phyloP scores from a whole-genome alignment of 2,888 invertebrate species.

The Spilarctia lutea region DNA sequence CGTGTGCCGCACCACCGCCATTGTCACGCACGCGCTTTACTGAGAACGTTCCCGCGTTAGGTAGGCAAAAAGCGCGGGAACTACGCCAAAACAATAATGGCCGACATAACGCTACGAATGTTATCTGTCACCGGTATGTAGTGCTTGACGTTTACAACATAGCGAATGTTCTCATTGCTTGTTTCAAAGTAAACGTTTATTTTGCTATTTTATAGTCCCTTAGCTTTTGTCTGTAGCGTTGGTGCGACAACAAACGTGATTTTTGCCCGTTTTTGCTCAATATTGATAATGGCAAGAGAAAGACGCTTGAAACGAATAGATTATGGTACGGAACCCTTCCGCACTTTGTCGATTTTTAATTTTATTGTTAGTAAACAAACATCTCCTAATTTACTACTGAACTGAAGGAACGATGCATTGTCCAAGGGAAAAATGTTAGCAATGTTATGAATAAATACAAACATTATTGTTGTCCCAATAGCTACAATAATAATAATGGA shows the following conservation, averaged over 20 bases:
- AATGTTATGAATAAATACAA: background rate
- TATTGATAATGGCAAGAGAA: too few relatives aligned
- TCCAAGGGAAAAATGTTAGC: background rate
- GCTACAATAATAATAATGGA: background rate
- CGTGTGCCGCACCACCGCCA: slow-evolving; percentile 67
- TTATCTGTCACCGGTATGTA: slow-evolving; percentile 71
- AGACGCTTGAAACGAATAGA: too few relatives aligned
- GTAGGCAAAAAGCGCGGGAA: slow-evolving; percentile 85
- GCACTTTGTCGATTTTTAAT: too few relatives aligned
- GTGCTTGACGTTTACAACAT: slow-evolving; percentile 70
- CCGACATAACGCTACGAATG: slow-evolving; percentile 84
- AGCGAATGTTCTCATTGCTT: slow-evolving; percentile 76
- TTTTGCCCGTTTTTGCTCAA: too few relatives aligned
- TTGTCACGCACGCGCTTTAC: slow-evolving; percentile 83
- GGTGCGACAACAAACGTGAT: too few relatives aligned
- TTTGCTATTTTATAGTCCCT: background rate
- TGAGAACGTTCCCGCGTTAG: slow-evolving; percentile 85
- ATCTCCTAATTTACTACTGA: background rate
- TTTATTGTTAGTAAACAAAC: background rate
- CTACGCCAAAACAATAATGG: slow-evolving; percentile 78
- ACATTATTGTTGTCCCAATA: background rate
- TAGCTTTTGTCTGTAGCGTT: background rate
- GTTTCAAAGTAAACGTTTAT: slow-evolving; percentile 46
- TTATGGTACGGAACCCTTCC: too few relatives aligned
- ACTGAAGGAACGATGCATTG: background rate